Conservation (phyloP, 2,113 vertebrate species). For the Chamaea fasciata region DNA sequence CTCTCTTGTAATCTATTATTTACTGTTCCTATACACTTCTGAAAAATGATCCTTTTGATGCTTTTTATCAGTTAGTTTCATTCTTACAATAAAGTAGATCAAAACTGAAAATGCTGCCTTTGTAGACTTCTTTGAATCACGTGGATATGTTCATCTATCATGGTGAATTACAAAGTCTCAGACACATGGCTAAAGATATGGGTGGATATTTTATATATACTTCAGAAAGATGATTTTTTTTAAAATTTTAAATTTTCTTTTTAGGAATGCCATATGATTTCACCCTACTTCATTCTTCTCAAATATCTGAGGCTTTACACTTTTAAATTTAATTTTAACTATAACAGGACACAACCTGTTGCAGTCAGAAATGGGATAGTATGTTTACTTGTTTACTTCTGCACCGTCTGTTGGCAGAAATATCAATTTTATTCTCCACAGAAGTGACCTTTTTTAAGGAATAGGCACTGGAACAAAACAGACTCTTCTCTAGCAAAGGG, state of each 20-base stretch:
- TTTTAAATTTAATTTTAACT: not conserved
- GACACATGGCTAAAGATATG: not conserved
- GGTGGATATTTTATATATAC: not conserved
- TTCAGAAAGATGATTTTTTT: not conserved
- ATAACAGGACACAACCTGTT: not conserved
- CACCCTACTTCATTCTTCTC: not conserved
- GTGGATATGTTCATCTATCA: not conserved
- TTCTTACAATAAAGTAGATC: not conserved
- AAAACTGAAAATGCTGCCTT: not conserved
- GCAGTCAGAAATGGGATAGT: not conserved
- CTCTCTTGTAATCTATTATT: constrained; percentile 8
- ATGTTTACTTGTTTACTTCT: not conserved
- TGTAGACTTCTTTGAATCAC: not conserved
- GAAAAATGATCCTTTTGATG: not conserved
- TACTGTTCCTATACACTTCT: not conserved
- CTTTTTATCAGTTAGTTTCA: not conserved
- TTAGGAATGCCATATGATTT: not conserved
- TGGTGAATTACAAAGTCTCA: not conserved
- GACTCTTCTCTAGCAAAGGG: not conserved
- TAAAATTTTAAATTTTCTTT: not conserved
- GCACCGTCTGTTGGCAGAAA: not conserved
- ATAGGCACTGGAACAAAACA: not conserved
- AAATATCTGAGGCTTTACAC: not conserved
- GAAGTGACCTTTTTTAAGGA: not conserved
- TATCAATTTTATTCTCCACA: not conserved